Percentiles rank a stretch among this genome's conserved stretches.
Conservation (phyloP, 2,113 vertebrate genomes). For the Spheniscus mendiculus region DNA sequence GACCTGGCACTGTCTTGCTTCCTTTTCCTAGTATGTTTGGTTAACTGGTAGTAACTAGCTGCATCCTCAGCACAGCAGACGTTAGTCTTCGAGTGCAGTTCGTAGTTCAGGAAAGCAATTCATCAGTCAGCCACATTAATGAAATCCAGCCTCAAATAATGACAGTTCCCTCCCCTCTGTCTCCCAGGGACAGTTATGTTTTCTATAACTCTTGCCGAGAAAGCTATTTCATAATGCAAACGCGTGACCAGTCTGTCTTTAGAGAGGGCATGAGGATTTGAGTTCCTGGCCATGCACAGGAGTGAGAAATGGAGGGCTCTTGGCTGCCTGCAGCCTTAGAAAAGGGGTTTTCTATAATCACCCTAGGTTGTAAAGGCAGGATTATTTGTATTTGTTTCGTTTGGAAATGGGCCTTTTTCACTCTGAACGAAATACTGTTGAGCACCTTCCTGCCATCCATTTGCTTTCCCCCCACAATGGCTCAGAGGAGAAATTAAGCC, state of each 20-base stretch:
- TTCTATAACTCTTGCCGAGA: constrained; percentile 12
- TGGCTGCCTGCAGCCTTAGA: constrained; percentile 28
- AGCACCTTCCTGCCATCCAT: constrained; percentile 35
- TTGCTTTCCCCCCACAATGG: neutral
- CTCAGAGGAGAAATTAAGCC: constrained; percentile 35
- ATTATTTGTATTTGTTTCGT: constrained; percentile 61
- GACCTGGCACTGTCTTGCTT: neutral
- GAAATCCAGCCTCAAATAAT: neutral
- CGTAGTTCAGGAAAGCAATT: constrained; percentile 17
- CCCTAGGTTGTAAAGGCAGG: constrained; percentile 29
- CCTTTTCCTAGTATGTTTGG: neutral
- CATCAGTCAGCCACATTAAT: neutral
- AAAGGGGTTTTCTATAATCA: constrained; percentile 44
- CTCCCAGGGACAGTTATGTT: constrained; percentile 13
- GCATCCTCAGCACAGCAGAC: neutral
- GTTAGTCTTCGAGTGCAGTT: neutral
- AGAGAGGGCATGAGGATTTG: neutral
- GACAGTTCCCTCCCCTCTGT: neutral
- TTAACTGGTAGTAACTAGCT: neutral
- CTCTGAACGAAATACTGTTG: neutral
- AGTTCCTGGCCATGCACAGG: neutral
- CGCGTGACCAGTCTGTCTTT: neutral
- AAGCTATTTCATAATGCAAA: constrained; percentile 10
- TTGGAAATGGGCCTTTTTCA: constrained; percentile 49
- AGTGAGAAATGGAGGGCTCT: constrained; percentile 46